phyloP scores from a whole-genome alignment of 2,888 invertebrate genomes.

The Drosophila borborema region DNA sequence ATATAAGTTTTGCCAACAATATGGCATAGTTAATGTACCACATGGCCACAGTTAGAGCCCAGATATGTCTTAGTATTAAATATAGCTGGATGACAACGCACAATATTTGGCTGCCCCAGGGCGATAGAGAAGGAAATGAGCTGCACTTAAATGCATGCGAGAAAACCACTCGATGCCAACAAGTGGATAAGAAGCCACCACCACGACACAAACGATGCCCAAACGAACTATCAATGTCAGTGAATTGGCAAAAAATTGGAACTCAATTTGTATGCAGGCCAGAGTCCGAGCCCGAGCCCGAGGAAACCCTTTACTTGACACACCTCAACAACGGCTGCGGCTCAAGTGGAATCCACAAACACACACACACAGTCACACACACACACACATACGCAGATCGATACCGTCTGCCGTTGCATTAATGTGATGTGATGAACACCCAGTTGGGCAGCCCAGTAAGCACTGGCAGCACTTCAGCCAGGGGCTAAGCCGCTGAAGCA shows the following conservation, averaged over 20 bases:
- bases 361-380: conserved; percentile 12
- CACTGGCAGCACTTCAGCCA: conserved; percentile 32
- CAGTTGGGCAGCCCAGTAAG: conserved; percentile 53
- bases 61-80: conserved; percentile 56
- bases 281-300: conserved; percentile 49
- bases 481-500: conserved; percentile 71
- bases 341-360: conserved; percentile 68
- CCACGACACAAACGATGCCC: conserved; percentile 80
- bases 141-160: conserved; percentile 79
- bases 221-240: conserved; percentile 82
- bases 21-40: neutral
- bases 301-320: conserved; percentile 81
- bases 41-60: conserved; percentile 13
- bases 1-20: neutral
- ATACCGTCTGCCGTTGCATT: conserved; percentile 70
- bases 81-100: conserved; percentile 70
- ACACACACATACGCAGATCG: neutral
- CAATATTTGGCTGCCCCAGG: conserved; percentile 50
- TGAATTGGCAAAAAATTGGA: conserved; percentile 81
- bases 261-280: conserved; percentile 78
- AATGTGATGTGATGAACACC: conserved; percentile 73
- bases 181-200: conserved; percentile 82
- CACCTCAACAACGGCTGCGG: conserved; percentile 72
- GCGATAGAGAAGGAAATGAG: conserved; percentile 78
- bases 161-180: conserved; percentile 81